Evolutionary conservation across 2,888 invertebrate species (phyloP).

Genomic region (Dynastes maya): DNA sequence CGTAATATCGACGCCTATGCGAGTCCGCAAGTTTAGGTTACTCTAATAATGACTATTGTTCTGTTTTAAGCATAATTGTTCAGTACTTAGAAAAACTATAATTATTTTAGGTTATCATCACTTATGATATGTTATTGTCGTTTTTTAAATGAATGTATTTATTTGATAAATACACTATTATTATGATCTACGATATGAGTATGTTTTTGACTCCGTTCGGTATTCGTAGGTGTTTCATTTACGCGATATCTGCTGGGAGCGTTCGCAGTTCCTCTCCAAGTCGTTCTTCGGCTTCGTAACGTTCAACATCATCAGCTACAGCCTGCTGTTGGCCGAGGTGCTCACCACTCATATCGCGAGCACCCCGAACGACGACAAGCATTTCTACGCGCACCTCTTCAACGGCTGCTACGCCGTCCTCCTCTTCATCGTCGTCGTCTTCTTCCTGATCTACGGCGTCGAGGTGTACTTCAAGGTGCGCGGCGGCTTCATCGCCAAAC

Average conservation of each 20-base stretch:
- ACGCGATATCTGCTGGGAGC: conserved; percentile 89
- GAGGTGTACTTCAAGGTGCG: conserved; percentile 95
- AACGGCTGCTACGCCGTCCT: conserved; percentile 95
- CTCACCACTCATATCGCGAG: conserved; percentile 73
- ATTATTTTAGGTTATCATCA: too few species aligned
- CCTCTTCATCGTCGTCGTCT: conserved; percentile 90
- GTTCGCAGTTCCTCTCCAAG: conserved; percentile 91
- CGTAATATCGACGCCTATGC: too few species aligned
- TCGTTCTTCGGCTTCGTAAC: conserved; percentile 91
- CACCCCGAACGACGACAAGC: conserved; percentile 73
- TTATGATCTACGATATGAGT: too few species aligned
- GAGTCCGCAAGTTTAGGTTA: too few species aligned
- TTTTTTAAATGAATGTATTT: too few species aligned
- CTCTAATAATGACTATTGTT: too few species aligned
- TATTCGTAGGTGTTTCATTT: conserved; percentile 88
- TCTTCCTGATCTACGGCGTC: conserved; percentile 94
- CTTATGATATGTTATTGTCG: too few species aligned
- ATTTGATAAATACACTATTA: too few species aligned
- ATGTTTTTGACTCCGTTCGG: too few species aligned
- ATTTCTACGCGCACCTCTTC: conserved; percentile 89
- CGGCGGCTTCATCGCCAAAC: conserved; percentile 83
- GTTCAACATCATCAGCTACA: conserved; percentile 91
- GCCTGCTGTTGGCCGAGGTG: conserved; percentile 85
- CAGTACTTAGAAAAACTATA: too few species aligned
- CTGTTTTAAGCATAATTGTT: too few species aligned